Conservation (phyloP, 2,113 vertebrate genomes). For the Trinectes maculatus region DNA sequence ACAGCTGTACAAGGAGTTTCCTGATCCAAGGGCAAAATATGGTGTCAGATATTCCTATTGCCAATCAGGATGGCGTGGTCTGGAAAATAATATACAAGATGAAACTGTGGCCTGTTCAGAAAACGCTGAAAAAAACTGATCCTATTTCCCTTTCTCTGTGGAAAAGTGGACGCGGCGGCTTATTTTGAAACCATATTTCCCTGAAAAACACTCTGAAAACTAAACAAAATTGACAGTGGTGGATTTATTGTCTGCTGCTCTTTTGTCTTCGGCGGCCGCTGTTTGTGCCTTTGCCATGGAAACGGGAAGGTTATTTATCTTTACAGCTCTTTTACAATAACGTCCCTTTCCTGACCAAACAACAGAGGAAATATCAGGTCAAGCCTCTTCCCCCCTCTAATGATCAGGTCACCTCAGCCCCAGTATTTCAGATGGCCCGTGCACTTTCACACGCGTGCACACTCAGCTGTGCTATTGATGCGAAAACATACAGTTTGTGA, state of each 20-base stretch:
- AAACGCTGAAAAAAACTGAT: slow-evolving; percentile 66
- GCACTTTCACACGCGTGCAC: slow-evolving; percentile 46
- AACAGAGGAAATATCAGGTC: slow-evolving; percentile 84
- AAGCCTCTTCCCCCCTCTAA: slow-evolving; percentile 78
- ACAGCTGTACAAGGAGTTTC: slow-evolving; percentile 79
- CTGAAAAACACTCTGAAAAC: slow-evolving; percentile 82
- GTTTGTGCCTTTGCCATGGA: slow-evolving; percentile 87
- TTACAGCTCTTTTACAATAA: slow-evolving; percentile 77
- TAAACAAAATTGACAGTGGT: slow-evolving; percentile 87
- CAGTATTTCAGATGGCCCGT: slow-evolving; percentile 52
- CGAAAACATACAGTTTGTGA: slow-evolving; percentile 51
- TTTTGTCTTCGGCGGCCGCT: slow-evolving; percentile 76
- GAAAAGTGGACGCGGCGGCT: slow-evolving; percentile 77
- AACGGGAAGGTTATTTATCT: slow-evolving; percentile 86
- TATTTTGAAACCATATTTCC: slow-evolving; percentile 83
- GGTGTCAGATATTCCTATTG: slow-evolving; percentile 80
- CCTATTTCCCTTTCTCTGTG: slow-evolving; percentile 80
- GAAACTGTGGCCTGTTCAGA: slow-evolving; percentile 64
- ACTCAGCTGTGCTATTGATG: slow-evolving; percentile 38
- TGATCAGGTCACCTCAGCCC: slow-evolving; percentile 79
- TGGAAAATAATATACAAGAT: slow-evolving; percentile 76
- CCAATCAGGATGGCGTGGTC: slow-evolving; percentile 68
- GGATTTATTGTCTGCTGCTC: slow-evolving; percentile 85
- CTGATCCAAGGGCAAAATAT: slow-evolving; percentile 78
- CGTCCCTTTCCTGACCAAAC: slow-evolving; percentile 83